Evolutionary conservation across 2,797 vertebrate genomes (phyloP), one percentile per base, ranked within the genome.

Genomic region (Sebastes minor): DNA sequence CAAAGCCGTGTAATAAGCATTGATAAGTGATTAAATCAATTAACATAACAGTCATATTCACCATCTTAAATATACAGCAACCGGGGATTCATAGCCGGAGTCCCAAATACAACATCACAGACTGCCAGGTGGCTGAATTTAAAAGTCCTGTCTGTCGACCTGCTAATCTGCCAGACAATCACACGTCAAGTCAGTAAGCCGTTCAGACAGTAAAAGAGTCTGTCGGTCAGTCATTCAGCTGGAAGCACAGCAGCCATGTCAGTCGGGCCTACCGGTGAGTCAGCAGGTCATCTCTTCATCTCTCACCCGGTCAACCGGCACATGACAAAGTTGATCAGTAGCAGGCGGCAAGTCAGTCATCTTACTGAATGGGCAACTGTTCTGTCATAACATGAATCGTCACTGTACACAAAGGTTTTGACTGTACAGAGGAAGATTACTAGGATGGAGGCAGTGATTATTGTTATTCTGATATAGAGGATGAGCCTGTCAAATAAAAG

Each of bases 301-400:
- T 72, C 49, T 69, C 71, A 60, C 6, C 23, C 71, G 23, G 55
- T 78, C 78, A 78, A 22, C 2, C 32, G 30, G 42, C 14, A 13
- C 49, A 46, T 20, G 53, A 49, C 16, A 8, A 80, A 60, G 74
- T 82, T 38, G 2, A 14, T 35, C 63, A 70, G 30, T 12, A 38
- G n/a, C 46, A 49, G 60, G n/a, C 18, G 1, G 20, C 33, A 30
- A 68, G 67, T 83, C 77, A 75, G 56, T 76, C 76, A 38, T 32
- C n/a, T 13, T 6, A 35, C 61, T n/a, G 25, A 65, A 65, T 22
- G 32, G 10, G 30, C 49, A 33, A 18, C 71, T 23, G 32, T 22
- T 70, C 56, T 78, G 70, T 77, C 70, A 66, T n/a, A 76, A 77
- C 57, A 78, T 2, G 65, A 83, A 70, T 80, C 78, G 80, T 71